Evolutionary conservation across 1,140 invertebrate species (phyloP).

Genomic region (Linepithema humile): DNA sequence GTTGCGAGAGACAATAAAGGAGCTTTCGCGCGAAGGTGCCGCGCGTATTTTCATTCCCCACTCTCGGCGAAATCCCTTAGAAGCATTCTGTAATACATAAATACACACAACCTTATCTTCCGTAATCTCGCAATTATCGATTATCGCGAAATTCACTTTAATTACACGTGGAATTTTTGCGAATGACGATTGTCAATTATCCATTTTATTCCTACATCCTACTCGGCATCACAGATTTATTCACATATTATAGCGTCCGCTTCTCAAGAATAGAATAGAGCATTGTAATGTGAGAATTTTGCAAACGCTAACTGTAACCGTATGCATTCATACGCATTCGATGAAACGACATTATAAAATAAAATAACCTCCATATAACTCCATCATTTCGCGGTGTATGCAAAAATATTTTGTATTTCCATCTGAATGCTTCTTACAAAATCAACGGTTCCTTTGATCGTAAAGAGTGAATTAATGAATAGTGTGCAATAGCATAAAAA

Average conservation of each 20-base stretch:
- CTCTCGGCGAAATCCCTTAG: slow-evolving; percentile 8
- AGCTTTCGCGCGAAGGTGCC: slow-evolving; percentile 12
- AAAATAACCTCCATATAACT: too few species aligned
- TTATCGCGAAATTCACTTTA: background rate
- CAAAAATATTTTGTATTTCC: slow-evolving; percentile 40
- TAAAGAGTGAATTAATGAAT: slow-evolving; percentile 38
- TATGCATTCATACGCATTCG: slow-evolving; percentile 3
- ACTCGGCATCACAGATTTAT: background rate
- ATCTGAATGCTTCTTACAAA: background rate
- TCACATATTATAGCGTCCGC: background rate
- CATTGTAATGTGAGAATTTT: slow-evolving; percentile 36
- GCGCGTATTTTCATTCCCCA: slow-evolving; percentile 50
- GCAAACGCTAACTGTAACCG: slow-evolving; percentile 20
- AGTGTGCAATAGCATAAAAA: slow-evolving; percentile 11
- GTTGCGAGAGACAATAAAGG: slow-evolving; percentile 56
- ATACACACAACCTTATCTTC: background rate
- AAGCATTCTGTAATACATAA: slow-evolving; percentile 38
- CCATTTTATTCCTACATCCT: background rate
- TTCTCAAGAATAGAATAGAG: background rate
- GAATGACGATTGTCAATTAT: background rate
- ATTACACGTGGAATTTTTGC: background rate
- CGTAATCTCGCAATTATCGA: slow-evolving; percentile 7
- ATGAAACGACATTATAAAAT: slow-evolving; percentile 30
- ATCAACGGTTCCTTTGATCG: slow-evolving; percentile 18
- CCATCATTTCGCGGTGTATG: background rate